A percentile compares a stretch with the other conserved stretches of the same genome.
Evolutionary conservation across 2,888 invertebrate species (phyloP).

Genomic region (Drosophila longiperda): DNA sequence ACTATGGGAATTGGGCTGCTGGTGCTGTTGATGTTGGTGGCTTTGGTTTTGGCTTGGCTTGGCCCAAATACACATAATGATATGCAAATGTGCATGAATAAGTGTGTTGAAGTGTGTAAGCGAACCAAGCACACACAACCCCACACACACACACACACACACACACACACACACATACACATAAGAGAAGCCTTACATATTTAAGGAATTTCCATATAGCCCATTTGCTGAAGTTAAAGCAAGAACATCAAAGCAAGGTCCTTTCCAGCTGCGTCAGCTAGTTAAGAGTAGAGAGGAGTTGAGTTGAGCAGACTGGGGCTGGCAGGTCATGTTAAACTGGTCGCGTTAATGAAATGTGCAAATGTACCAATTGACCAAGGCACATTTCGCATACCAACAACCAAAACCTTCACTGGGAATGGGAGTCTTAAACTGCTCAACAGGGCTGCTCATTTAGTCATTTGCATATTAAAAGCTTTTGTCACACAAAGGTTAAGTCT

Average conservation of each 20-base stretch:
- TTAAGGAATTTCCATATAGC: slow-evolving; percentile 51
- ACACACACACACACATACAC: slow-evolving; percentile 26
- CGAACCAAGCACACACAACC: slow-evolving; percentile 15
- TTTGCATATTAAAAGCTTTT: slow-evolving; percentile 81
- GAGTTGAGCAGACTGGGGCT: not conserved
- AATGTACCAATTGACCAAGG: slow-evolving; percentile 76
- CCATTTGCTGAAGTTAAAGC: slow-evolving; percentile 45
- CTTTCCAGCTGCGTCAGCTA: slow-evolving; percentile 71
- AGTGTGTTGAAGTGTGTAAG: slow-evolving; percentile 67
- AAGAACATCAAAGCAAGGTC: slow-evolving; percentile 69
- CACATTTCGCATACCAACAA: slow-evolving; percentile 60
- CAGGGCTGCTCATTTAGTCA: slow-evolving; percentile 73
- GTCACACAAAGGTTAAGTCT: slow-evolving; percentile 81
- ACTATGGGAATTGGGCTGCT: slow-evolving; percentile 46
- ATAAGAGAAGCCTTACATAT: slow-evolving; percentile 5
- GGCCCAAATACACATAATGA: slow-evolving; percentile 69
- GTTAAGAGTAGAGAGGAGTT: slow-evolving; percentile 51
- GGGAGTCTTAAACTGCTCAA: slow-evolving; percentile 36
- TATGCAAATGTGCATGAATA: slow-evolving; percentile 79
- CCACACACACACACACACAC: slow-evolving; percentile 18
- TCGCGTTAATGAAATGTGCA: slow-evolving; percentile 78
- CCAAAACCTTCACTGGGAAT: slow-evolving; percentile 9
- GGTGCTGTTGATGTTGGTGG: slow-evolving; percentile 15
- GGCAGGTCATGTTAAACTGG: slow-evolving; percentile 48
- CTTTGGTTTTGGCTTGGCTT: slow-evolving; percentile 40